phyloP scores from a whole-genome alignment of 2,888 invertebrate species.

The Scrobipalpa atriplicella region DNA sequence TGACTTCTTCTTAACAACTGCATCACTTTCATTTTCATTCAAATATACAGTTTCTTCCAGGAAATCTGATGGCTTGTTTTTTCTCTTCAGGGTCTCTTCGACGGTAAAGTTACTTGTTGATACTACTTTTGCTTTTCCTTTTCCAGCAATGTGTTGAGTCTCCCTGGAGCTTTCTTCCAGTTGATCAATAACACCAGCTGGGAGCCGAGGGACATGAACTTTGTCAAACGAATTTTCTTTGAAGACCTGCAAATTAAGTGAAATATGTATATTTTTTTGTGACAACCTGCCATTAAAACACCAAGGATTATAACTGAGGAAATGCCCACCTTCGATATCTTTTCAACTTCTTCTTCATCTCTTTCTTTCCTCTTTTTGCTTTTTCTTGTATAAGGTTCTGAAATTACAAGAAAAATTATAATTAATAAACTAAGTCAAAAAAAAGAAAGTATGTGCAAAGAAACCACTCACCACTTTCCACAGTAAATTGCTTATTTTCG shows the following conservation, averaged over 20 bases:
- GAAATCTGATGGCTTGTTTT: constrained; percentile 69
- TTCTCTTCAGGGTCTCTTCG: constrained; percentile 55
- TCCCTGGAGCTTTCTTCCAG: constrained; percentile 58
- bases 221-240: constrained; percentile 59
- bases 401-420: constrained; percentile 11
- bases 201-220: constrained; percentile 60
- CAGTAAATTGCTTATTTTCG: background rate
- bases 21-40: constrained; percentile 48
- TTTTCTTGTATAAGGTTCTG: constrained; percentile 37
- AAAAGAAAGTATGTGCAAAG: background rate
- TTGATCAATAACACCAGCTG: constrained; percentile 56
- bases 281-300: background rate
- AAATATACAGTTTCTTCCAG: constrained; percentile 72
- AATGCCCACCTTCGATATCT: constrained; percentile 53
- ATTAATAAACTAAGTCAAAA: background rate
- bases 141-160: constrained; percentile 32
- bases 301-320: background rate
- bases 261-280: background rate
- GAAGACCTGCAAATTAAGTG: constrained; percentile 47
- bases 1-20: constrained; percentile 47
- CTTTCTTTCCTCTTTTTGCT: constrained; percentile 64
- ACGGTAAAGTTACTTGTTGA: constrained; percentile 68
- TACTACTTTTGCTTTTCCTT: constrained; percentile 49
- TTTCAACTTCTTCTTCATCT: constrained; percentile 53
- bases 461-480: background rate